Evolutionary conservation across 2,797 vertebrate genomes (phyloP).

Genomic region (Pristis pectinata): DNA sequence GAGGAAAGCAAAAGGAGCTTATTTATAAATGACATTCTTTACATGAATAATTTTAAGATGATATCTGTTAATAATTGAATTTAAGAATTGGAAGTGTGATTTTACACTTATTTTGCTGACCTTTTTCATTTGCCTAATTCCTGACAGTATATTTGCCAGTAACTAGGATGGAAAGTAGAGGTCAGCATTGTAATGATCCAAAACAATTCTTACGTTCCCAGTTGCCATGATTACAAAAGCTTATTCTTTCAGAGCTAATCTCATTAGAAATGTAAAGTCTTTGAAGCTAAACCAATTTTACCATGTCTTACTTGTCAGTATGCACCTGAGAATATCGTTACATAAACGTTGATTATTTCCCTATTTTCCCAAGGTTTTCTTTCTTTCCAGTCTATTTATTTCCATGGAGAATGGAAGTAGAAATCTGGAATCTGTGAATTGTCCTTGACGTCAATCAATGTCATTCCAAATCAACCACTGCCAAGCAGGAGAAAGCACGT

Average conservation of each 20-base stretch:
- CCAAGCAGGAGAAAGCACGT: background rate
- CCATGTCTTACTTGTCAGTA: background rate
- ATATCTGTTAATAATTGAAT: background rate
- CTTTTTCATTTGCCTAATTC: background rate
- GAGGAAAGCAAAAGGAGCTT: background rate
- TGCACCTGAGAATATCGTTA: background rate
- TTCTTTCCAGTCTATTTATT: background rate
- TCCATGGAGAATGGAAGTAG: background rate
- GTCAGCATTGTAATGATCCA: background rate
- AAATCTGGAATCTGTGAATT: background rate
- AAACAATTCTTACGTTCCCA: background rate
- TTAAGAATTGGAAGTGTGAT: background rate
- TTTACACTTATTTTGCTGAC: background rate
- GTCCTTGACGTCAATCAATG: background rate
- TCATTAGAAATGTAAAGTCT: background rate
- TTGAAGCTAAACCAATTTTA: background rate
- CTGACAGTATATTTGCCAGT: background rate
- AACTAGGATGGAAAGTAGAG: slow-evolving; percentile 18
- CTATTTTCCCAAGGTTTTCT: background rate
- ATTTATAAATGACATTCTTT: background rate
- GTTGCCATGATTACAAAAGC: background rate
- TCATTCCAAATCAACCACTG: background rate
- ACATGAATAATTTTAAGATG: background rate
- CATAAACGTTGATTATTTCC: background rate
- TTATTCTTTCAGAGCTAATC: background rate